Evolutionary conservation across 2,113 vertebrate genomes (phyloP).

Genomic region (Periophthalmus modestus): DNA sequence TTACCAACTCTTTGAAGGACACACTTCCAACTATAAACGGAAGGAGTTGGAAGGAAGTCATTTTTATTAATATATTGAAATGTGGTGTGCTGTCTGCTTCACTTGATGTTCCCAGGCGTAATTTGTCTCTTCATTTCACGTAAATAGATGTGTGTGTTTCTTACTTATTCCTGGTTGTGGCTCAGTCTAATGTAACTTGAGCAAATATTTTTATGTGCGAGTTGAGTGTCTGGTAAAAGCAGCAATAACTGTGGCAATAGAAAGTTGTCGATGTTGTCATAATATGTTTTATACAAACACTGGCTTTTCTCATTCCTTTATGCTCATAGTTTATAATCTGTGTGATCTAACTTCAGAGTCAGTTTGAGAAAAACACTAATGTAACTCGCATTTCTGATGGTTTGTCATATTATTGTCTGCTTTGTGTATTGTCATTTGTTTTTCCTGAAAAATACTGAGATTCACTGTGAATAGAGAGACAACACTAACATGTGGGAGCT

Average conservation of each 20-base stretch:
- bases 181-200: slow-evolving; percentile 1
- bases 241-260: background rate
- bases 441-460: too few relatives aligned
- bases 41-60: background rate
- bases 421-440: too few relatives aligned
- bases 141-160: slow-evolving; percentile 8
- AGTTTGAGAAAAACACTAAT: too few relatives aligned
- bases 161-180: background rate
- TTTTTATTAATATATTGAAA: slow-evolving; percentile 3
- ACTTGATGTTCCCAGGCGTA: slow-evolving; percentile 2
- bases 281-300: background rate
- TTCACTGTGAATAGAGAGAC: too few relatives aligned
- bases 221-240: slow-evolving; percentile 1
- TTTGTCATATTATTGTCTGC: too few relatives aligned
- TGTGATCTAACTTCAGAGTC: too few relatives aligned
- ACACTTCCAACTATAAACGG: background rate
- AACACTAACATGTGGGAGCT: too few relatives aligned
- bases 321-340: too few relatives aligned
- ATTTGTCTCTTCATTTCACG: background rate
- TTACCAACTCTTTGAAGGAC: slow-evolving; percentile 11
- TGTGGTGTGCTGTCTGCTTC: background rate
- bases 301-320: background rate
- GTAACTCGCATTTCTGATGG: too few relatives aligned
- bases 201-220: background rate
- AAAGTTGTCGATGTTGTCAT: background rate